Percentiles rank a stretch among this genome's conserved stretches.
Evolutionary conservation across 2,797 vertebrate species (phyloP).

Genomic region (Scleropages formosus): DNA sequence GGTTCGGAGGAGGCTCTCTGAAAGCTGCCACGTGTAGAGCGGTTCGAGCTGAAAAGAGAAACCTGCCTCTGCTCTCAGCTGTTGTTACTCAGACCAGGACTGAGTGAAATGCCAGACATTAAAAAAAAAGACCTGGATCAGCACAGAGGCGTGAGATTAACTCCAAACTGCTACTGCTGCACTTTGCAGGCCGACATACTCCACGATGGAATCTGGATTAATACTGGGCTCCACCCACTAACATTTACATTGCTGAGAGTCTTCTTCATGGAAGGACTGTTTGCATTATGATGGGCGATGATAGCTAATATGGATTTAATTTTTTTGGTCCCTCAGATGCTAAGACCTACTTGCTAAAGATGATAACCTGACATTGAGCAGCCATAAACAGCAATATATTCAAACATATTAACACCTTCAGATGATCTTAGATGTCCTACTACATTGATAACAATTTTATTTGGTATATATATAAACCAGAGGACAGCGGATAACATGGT

Average conservation of each 20-base stretch:
- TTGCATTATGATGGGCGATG: neutral
- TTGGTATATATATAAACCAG: neutral
- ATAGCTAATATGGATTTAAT: neutral
- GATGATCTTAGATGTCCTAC: slow-evolving; percentile 3
- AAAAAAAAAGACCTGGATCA: neutral
- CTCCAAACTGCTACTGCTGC: neutral
- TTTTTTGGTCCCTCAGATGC: neutral
- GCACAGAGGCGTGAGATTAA: neutral
- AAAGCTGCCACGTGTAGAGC: neutral
- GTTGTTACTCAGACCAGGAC: neutral
- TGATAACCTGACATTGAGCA: neutral
- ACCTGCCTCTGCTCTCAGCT: neutral
- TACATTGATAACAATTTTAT: neutral
- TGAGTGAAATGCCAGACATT: slow-evolving; percentile 12
- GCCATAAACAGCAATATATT: neutral
- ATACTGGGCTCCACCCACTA: neutral
- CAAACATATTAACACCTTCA: slow-evolving; percentile 12
- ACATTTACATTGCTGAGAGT: neutral
- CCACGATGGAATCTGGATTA: neutral
- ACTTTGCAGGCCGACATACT: neutral
- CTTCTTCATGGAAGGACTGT: neutral
- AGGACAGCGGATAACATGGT: neutral
- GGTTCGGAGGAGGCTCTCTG: neutral
- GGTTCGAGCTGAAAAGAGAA: neutral
- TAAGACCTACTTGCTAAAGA: neutral